Percentiles rank a stretch among this genome's conserved stretches.
These are phyloP conservation scores for Phaonia tiefii DNA, from an alignment of 2,888 invertebrate species.

Conservation along the genomic window DNA sequence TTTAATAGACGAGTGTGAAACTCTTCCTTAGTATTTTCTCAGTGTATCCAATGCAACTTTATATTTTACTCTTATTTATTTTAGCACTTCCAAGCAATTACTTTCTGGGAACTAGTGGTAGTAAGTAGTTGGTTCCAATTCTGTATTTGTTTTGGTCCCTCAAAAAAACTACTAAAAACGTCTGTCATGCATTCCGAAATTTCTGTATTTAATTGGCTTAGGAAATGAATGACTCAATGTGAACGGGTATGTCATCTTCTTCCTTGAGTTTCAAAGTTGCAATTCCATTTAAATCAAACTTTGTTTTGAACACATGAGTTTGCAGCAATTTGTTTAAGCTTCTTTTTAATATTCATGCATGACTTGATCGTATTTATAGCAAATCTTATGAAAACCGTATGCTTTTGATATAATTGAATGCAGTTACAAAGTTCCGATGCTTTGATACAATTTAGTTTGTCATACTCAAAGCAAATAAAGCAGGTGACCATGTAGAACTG, in stretches of 20 bases:
- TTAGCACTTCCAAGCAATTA: conserved; percentile 8
- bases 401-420: not conserved
- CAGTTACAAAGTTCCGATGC: not conserved
- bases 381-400: not conserved
- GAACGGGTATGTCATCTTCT: not conserved
- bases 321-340: no score
- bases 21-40: no score
- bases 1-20: no score
- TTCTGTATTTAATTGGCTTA: conserved; percentile 17
- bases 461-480: no score
- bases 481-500: no score
- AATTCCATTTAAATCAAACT: conserved; percentile 6
- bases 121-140: no score
- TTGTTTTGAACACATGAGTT: not conserved
- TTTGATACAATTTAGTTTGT: no score
- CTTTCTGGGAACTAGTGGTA: not conserved
- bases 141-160: no score
- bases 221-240: not conserved
- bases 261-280: not conserved
- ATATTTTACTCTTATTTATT: no score
- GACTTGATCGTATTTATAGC: no score
- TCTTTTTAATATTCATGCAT: no score
- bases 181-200: conserved; percentile 6
- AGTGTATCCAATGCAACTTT: no score
- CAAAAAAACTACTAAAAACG: not conserved